These are phyloP conservation scores for Thryonomys swinderianus DNA, from an alignment of 2,113 vertebrate species.

Conservation along the genomic window DNA sequence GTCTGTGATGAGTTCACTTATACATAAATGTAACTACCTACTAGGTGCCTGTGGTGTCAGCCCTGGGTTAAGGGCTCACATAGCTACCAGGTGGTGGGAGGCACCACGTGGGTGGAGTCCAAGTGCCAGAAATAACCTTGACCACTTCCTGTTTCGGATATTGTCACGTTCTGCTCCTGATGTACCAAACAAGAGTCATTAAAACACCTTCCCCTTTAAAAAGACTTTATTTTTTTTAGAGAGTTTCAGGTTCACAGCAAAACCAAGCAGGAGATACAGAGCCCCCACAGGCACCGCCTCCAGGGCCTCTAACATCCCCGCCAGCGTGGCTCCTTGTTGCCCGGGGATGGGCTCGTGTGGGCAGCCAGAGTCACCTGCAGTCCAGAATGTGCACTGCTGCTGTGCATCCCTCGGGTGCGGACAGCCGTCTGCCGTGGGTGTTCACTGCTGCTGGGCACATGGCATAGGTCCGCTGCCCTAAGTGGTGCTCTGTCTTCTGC, in stretches of 20 bases:
- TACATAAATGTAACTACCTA: fast-evolving
- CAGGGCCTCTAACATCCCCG: fast-evolving
- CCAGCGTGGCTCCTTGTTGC: neutral
- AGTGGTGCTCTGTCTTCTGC: neutral
- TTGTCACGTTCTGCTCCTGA: neutral
- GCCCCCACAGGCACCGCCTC: fast-evolving
- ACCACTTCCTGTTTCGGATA: neutral
- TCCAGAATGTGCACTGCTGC: neutral
- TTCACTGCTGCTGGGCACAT: fast-evolving
- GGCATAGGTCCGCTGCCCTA: neutral
- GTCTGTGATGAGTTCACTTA: fast-evolving
- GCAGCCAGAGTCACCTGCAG: neutral
- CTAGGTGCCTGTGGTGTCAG: neutral
- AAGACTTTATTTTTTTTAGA: neutral
- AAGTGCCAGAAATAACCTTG: fast-evolving
- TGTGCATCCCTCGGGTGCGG: neutral
- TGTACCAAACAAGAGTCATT: neutral
- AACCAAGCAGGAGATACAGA: neutral
- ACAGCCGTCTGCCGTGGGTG: no score
- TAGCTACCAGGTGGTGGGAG: no score
- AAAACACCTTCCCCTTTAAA: neutral
- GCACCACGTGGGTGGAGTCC: fast-evolving
- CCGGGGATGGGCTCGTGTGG: fast-evolving
- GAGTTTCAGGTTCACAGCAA: neutral
- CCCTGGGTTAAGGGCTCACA: no score